phyloP scores from a whole-genome alignment of 2,888 invertebrate species.

The Diarsia mendica region DNA sequence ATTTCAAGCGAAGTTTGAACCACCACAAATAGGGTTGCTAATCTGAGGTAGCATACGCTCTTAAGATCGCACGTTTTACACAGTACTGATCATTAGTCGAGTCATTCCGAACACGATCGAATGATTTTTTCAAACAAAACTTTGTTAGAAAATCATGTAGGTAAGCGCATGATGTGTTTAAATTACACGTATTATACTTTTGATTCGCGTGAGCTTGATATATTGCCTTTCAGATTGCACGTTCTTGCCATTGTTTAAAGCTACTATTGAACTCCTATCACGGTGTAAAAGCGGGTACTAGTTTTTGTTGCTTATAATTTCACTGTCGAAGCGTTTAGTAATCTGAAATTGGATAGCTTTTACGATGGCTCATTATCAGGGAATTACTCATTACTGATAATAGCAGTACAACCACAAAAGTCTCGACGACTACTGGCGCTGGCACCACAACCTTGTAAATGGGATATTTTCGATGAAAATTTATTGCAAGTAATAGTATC shows the following conservation, averaged over 20 bases:
- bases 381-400: conserved; percentile 59
- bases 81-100: conserved; percentile 78
- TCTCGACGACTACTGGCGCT: conserved; percentile 33
- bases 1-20: too few relatives aligned
- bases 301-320: conserved; percentile 52
- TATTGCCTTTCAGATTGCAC: conserved; percentile 74
- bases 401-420: conserved; percentile 59
- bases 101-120: conserved; percentile 79
- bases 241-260: conserved; percentile 74
- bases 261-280: conserved; percentile 66
- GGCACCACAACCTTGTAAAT: conserved; percentile 46
- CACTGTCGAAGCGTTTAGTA: conserved; percentile 37
- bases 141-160: conserved; percentile 73
- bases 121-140: conserved; percentile 76
- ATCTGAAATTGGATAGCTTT: conserved; percentile 55
- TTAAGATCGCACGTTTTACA: conserved; percentile 83
- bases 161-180: conserved; percentile 74
- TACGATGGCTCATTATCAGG: conserved; percentile 54
- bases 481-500: conserved; percentile 66
- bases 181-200: conserved; percentile 80
- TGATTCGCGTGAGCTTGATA: conserved; percentile 74
- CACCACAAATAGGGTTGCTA: too few relatives aligned
- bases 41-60: too few relatives aligned
- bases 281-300: conserved; percentile 54
- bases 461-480: conserved; percentile 61